Evolutionary conservation across 2,113 vertebrate genomes (phyloP).

Genomic region (Lepus europaeus): DNA sequence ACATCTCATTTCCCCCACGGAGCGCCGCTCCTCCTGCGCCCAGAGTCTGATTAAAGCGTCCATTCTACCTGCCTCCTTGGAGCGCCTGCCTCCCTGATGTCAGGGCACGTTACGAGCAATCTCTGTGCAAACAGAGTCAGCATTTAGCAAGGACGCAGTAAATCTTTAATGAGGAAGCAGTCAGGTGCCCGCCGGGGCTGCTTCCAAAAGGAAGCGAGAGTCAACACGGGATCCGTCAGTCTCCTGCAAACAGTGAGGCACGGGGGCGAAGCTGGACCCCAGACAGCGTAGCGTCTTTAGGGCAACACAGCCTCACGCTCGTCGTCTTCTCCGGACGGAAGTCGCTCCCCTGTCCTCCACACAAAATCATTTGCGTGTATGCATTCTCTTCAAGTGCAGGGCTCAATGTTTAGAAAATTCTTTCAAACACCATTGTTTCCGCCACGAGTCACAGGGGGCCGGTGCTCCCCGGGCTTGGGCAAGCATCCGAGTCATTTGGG

Average conservation of each 20-base stretch:
- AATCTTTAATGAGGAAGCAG: neutral
- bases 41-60: neutral
- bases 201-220: too few relatives aligned
- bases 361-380: too few relatives aligned
- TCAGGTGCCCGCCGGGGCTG: neutral
- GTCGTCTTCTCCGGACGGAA: neutral
- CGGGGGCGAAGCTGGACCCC: accelerated
- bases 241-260: too few relatives aligned
- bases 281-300: accelerated
- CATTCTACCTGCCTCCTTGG: too few relatives aligned
- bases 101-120: neutral
- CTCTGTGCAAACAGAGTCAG: too few relatives aligned
- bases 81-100: neutral
- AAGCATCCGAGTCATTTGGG: accelerated
- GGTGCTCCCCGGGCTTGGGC: neutral
- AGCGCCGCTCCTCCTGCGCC: neutral
- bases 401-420: too few relatives aligned
- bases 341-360: accelerated
- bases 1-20: neutral
- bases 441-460: too few relatives aligned
- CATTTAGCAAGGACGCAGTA: neutral
- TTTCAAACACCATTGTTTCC: too few relatives aligned
- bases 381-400: neutral
- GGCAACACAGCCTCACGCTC: accelerated
- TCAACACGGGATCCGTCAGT: accelerated